Evolutionary conservation across 2,113 vertebrate species (phyloP), one percentile per base, ranked within the genome.

Genomic region (Bufo bufo): DNA sequence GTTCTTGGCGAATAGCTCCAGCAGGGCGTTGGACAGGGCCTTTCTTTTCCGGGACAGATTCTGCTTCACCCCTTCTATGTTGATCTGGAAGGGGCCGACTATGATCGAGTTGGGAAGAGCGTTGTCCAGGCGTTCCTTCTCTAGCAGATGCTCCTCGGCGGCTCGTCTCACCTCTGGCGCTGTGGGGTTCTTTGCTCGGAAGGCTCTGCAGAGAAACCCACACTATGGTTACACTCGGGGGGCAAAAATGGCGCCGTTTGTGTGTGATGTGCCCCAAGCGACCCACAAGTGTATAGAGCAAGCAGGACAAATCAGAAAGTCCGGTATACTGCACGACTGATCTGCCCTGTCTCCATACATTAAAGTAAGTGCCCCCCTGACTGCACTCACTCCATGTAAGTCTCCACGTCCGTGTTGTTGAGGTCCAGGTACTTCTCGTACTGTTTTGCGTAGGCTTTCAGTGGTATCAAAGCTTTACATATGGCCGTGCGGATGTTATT

Each of bases 51-150:
- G 91, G 1, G 92, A 93, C 58, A 99, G 94, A 89, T 87, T 94
- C 92, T 95, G 93, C 69, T 94, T 97, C 65, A 97, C 92, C 0
- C 75, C 78, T 54, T 97, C 95, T 2, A 96, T 90, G 0, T 61
- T 93, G 86, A 99, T 91, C 47, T 91, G 72, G 90, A 97, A 99
- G 14, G 97, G 97, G n/a, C 98, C 98, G 5, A 99, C 96, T 89
- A 96, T 49, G 33, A 99, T 92, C 85, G 85, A 94, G 86, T 90
- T 89, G 16, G 97, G 97, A 43, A 99, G 90, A 0, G 94, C 90
- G n/a, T 75, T 88, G 84, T 97, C 92, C 61, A 97, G 90, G 4
- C 49, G 89, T 54, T 96, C 93, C 87, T 95, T 95, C 89, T 98
- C 95, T 91, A 88, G 91, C 33, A 98, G 93, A 87, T 97, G 92